Evolutionary conservation across 2,888 invertebrate genomes (phyloP).

Genomic region (Glomeris marginata): DNA sequence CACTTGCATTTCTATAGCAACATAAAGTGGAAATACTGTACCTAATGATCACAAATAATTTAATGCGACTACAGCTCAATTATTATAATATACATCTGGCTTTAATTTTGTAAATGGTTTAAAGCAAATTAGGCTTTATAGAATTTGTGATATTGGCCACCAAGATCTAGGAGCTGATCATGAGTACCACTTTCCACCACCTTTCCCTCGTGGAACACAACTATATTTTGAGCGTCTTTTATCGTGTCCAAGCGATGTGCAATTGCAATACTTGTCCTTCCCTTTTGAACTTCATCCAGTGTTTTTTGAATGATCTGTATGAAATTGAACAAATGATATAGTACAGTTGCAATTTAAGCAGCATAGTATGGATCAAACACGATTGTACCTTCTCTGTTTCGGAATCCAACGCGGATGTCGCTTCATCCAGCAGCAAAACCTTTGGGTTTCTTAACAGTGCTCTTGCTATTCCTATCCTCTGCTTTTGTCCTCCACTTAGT

Average conservation of each 20-base stretch:
- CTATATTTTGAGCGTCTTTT: conserved; percentile 42
- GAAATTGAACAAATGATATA: too few relatives aligned
- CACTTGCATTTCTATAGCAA: too few relatives aligned
- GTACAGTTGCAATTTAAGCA: too few relatives aligned
- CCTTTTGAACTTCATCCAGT: conserved; percentile 59
- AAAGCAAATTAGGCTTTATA: background rate
- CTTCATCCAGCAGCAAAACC: conserved; percentile 42
- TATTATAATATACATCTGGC: too few relatives aligned
- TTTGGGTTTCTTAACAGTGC: conserved; percentile 38
- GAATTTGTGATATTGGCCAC: conserved; percentile 44
- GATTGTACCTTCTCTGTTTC: conserved; percentile 55
- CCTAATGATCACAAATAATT: too few relatives aligned
- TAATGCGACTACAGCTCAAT: too few relatives aligned
- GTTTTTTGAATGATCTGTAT: conserved; percentile 65
- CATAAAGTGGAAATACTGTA: too few relatives aligned
- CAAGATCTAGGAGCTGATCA: conserved; percentile 45
- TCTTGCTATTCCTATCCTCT: conserved; percentile 52
- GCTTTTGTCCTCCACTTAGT: conserved; percentile 70
- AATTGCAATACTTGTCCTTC: conserved; percentile 69
- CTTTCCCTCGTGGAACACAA: conserved; percentile 48
- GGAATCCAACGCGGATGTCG: conserved; percentile 49
- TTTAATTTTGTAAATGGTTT: too few relatives aligned
- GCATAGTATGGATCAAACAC: too few relatives aligned
- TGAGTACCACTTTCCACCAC: conserved; percentile 58
- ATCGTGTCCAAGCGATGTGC: conserved; percentile 75